Conservation (phyloP, 2,797 vertebrate genomes). For the Lutjanus argentimaculatus region DNA sequence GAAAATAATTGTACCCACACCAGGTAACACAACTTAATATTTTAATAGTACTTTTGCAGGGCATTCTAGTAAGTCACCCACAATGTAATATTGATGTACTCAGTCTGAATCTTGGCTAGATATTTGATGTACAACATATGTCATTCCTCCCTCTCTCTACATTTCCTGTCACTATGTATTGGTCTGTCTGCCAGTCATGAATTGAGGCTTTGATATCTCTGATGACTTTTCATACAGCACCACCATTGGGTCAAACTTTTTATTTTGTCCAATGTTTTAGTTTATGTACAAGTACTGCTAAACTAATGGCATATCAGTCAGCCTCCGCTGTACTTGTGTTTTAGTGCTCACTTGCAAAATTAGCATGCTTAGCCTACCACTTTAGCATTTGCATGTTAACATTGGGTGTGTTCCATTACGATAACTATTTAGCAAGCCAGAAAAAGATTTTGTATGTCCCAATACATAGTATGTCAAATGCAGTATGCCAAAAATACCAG, state of each 20-base stretch:
- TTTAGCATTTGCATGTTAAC: neutral
- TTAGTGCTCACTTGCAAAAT: neutral
- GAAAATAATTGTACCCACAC: slow-evolving; percentile 17
- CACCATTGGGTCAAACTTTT: neutral
- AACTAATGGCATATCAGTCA: neutral
- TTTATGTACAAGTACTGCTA: neutral
- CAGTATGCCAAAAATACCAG: too few species aligned
- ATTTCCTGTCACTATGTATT: neutral
- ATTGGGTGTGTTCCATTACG: too few species aligned
- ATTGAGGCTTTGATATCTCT: neutral
- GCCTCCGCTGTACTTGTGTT: neutral
- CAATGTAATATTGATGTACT: neutral
- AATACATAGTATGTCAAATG: too few species aligned
- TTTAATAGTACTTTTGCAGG: neutral
- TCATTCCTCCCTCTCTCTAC: neutral
- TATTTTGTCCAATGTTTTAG: neutral
- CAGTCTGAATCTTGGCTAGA: too few species aligned
- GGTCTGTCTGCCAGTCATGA: neutral
- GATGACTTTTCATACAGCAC: neutral
- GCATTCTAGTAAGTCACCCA: neutral
- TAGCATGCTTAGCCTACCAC: neutral
- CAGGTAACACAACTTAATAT: neutral
- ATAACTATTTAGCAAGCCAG: too few species aligned
- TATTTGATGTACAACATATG: too few species aligned
- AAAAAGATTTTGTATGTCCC: too few species aligned